A percentile compares a stretch with the other conserved stretches of the same genome.
Evolutionary conservation across 2,888 invertebrate species (phyloP).

Genomic region (Trissolcus brochymenae): DNA sequence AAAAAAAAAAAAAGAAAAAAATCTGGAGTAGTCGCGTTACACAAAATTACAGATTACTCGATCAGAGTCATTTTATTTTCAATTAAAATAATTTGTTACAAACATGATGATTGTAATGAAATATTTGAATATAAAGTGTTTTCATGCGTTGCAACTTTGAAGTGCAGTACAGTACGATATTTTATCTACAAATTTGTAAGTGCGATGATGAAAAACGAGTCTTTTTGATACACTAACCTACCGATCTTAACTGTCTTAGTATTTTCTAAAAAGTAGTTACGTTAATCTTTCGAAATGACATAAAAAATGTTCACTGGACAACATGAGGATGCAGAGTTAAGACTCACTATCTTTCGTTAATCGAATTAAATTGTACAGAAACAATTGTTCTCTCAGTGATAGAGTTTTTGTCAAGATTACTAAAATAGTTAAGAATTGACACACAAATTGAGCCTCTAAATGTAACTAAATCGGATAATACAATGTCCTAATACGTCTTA

Average conservation of each 20-base stretch:
- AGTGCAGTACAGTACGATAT: constrained; percentile 4
- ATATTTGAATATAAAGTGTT: constrained; percentile 18
- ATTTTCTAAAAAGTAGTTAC: not conserved
- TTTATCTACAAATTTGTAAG: constrained; percentile 27
- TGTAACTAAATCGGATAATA: constrained; percentile 48
- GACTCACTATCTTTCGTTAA: not conserved
- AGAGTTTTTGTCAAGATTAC: not conserved
- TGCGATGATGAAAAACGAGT: constrained; percentile 37
- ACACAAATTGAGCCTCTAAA: constrained; percentile 58
- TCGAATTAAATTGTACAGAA: no score
- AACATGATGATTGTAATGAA: constrained; percentile 6
- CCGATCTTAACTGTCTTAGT: constrained; percentile 53
- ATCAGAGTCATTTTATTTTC: constrained; percentile 16
- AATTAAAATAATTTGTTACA: constrained; percentile 23
- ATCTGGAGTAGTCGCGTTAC: constrained; percentile 4
- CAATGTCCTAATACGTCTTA: constrained; percentile 49
- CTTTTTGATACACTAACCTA: constrained; percentile 55
- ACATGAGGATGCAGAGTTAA: not conserved
- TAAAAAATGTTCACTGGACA: not conserved
- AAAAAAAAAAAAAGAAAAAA: no score
- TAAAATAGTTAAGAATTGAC: constrained; percentile 48
- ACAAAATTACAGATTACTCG: constrained; percentile 4
- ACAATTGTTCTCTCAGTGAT: no score
- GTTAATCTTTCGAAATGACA: not conserved
- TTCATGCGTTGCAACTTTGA: constrained; percentile 6